Percentiles rank a stretch among this genome's conserved stretches.
Conservation (phyloP, 1,140 invertebrate species). For the Procambarus virginalis region DNA sequence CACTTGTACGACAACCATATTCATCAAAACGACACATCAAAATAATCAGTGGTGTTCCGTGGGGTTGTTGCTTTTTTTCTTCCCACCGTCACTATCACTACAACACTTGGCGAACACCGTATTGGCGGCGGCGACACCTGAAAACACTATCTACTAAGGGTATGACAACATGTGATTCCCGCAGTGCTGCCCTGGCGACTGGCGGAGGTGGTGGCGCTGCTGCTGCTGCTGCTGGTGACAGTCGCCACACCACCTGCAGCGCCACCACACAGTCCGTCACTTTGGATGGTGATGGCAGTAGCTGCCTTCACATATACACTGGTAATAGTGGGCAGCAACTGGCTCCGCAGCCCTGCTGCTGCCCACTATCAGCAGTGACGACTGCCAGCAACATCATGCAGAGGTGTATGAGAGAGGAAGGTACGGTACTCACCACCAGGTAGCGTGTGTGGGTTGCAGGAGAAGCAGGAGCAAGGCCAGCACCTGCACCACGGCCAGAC, state of each 20-base stretch:
- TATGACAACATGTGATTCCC: too few species aligned
- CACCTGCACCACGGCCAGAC: background rate
- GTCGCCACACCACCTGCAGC: background rate
- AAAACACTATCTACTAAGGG: too few species aligned
- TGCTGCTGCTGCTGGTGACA: background rate
- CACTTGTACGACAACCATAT: too few species aligned
- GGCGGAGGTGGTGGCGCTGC: too few species aligned
- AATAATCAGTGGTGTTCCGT: too few species aligned
- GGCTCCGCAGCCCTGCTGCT: too few species aligned
- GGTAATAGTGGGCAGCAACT: background rate
- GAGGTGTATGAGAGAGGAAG: background rate
- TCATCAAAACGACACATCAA: too few species aligned
- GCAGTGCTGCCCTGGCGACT: too few species aligned
- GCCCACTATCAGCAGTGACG: background rate
- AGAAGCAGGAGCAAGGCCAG: background rate
- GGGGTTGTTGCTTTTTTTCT: too few species aligned
- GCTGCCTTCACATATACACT: background rate
- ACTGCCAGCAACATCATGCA: background rate
- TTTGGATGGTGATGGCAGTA: background rate
- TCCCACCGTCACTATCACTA: too few species aligned
- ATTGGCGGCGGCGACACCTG: too few species aligned
- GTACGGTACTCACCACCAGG: conserved; percentile 6
- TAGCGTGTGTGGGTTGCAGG: background rate
- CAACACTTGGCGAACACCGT: too few species aligned
- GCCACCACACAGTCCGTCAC: background rate